These are phyloP conservation scores for Thereva nobilitata DNA, from an alignment of 2,888 invertebrate species.

Conservation along the genomic window DNA sequence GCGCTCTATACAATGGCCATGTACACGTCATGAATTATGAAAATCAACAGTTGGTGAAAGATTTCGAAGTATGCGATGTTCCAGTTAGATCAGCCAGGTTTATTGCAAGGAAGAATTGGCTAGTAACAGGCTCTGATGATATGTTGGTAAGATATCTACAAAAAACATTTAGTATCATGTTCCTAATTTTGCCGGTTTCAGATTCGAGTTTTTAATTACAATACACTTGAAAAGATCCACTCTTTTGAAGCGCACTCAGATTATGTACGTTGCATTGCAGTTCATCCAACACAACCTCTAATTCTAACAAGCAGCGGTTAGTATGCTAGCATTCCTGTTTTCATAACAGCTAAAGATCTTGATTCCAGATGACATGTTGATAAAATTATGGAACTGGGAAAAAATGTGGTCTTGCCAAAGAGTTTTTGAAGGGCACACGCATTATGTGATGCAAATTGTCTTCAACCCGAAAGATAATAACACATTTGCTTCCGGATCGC, in stretches of 20 bases:
- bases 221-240: conserved; percentile 94
- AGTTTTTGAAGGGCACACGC: conserved; percentile 98
- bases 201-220: conserved; percentile 96
- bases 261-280: conserved; percentile 93
- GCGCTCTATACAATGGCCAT: conserved; percentile 97
- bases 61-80: conserved; percentile 93
- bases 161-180: neutral
- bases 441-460: conserved; percentile 99
- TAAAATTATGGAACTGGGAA: conserved; percentile 99
- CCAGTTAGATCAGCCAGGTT: conserved; percentile 96
- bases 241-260: conserved; percentile 98
- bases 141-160: conserved; percentile 64
- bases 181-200: conserved; percentile 9
- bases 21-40: conserved; percentile 99
- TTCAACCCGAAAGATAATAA: conserved; percentile 99
- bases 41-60: conserved; percentile 85
- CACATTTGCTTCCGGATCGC: conserved; percentile 98
- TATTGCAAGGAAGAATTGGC: conserved; percentile 97
- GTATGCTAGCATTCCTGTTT: conserved; percentile 46
- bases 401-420: conserved; percentile 98
- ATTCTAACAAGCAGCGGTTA: conserved; percentile 94
- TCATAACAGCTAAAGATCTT: conserved; percentile 7
- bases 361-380: conserved; percentile 90
- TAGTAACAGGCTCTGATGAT: conserved; percentile 95
- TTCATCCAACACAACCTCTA: conserved; percentile 97